phyloP scores from a whole-genome alignment of 1,140 invertebrate species.

The Tribolium madens region DNA sequence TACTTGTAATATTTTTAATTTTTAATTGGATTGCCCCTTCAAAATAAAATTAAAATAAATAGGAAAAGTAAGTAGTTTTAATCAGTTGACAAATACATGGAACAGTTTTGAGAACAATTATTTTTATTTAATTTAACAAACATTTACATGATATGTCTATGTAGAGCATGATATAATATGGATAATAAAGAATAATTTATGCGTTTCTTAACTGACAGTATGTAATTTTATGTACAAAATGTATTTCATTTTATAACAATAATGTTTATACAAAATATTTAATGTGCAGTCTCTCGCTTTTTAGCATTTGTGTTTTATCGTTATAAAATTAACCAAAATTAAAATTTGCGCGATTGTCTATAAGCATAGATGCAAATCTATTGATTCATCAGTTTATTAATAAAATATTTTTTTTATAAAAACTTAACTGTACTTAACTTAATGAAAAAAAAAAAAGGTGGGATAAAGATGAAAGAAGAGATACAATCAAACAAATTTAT shows the following conservation, averaged over 20 bases:
- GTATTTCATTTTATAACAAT: slow-evolving; percentile 37
- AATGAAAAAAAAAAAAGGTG: slow-evolving; percentile 1
- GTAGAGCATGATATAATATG: slow-evolving; percentile 47
- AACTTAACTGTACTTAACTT: neutral
- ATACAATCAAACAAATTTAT: slow-evolving; percentile 23
- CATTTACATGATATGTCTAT: slow-evolving; percentile 61
- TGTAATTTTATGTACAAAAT: slow-evolving; percentile 32
- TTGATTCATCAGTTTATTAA: neutral
- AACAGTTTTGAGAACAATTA: slow-evolving; percentile 54
- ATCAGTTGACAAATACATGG: slow-evolving; percentile 26
- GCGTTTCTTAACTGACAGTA: slow-evolving; percentile 30
- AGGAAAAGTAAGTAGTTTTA: slow-evolving; percentile 6
- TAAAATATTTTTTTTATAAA: neutral
- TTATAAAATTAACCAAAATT: slow-evolving; percentile 31
- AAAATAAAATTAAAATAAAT: neutral
- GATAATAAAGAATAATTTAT: slow-evolving; percentile 38
- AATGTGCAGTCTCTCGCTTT: slow-evolving; percentile 47
- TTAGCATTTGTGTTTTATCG: slow-evolving; percentile 29
- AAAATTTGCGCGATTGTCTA: slow-evolving; percentile 45
- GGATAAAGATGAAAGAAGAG: slow-evolving; percentile 35
- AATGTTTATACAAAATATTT: slow-evolving; percentile 47
- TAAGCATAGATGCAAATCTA: slow-evolving; percentile 26
- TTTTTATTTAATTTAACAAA: slow-evolving; percentile 60
- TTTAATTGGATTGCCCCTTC: no score
- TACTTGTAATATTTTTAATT: no score